Evolutionary conservation across 2,797 vertebrate species (phyloP).

Genomic region (Semaprochilodus insignis): DNA sequence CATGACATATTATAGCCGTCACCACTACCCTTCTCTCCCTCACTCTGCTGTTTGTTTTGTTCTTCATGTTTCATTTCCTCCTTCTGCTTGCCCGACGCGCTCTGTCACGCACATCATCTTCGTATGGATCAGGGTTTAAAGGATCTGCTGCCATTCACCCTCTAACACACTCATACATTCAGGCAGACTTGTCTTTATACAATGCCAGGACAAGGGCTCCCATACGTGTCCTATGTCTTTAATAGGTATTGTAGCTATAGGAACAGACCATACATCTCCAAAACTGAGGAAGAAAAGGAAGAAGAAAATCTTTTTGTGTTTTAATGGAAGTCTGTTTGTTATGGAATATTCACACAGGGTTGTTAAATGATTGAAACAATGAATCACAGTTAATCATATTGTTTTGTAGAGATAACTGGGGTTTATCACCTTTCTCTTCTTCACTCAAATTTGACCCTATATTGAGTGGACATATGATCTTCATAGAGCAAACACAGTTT

Average conservation of each 20-base stretch:
- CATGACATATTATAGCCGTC: constrained; percentile 59
- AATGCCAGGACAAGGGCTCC: background rate
- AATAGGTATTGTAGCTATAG: background rate
- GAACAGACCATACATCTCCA: background rate
- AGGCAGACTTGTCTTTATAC: constrained; percentile 12
- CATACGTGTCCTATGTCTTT: background rate
- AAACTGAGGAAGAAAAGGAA: background rate
- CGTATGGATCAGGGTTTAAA: constrained; percentile 24
- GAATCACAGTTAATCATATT: too few relatives aligned
- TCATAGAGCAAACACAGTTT: too few relatives aligned
- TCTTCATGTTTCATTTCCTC: constrained; percentile 68
- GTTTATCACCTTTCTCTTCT: too few relatives aligned
- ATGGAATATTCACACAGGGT: too few relatives aligned
- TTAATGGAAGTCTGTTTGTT: too few relatives aligned
- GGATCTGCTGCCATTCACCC: constrained; percentile 50
- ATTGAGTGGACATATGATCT: too few relatives aligned
- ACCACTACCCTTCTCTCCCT: constrained; percentile 39
- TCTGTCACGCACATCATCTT: constrained; percentile 31
- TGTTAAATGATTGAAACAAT: too few relatives aligned
- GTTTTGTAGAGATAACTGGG: too few relatives aligned
- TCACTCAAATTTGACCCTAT: too few relatives aligned
- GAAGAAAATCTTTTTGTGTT: too few relatives aligned
- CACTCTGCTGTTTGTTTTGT: constrained; percentile 27
- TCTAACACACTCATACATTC: constrained; percentile 50
- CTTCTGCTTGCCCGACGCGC: constrained; percentile 30